Evolutionary conservation across 2,888 invertebrate species (phyloP).

Genomic region (Ectemnius continuus): DNA sequence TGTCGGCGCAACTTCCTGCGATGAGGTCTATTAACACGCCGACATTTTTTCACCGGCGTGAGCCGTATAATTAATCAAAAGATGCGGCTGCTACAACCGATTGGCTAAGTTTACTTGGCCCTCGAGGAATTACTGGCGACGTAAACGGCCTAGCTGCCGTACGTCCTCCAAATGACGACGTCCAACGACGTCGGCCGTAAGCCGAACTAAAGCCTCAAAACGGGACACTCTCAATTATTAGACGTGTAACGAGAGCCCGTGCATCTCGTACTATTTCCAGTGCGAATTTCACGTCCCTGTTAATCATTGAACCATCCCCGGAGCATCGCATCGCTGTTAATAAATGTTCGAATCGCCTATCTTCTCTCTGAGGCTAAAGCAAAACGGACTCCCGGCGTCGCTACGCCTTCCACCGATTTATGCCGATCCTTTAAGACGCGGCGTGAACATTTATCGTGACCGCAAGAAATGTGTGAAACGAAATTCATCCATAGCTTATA

Average conservation of each 20-base stretch:
- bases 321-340: too few relatives aligned
- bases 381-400: too few relatives aligned
- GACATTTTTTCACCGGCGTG: too few relatives aligned
- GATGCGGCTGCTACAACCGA: not conserved
- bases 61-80: not conserved
- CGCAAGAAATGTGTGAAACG: too few relatives aligned
- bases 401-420: too few relatives aligned
- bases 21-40: too few relatives aligned
- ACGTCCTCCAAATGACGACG: slow-evolving; percentile 45
- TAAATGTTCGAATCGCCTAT: too few relatives aligned
- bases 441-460: too few relatives aligned
- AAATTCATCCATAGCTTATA: too few relatives aligned
- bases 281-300: slow-evolving; percentile 36
- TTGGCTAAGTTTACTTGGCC: slow-evolving; percentile 38
- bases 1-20: too few relatives aligned
- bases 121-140: slow-evolving; percentile 50
- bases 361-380: too few relatives aligned
- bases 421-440: too few relatives aligned
- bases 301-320: slow-evolving; percentile 17
- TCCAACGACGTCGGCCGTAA: slow-evolving; percentile 38
- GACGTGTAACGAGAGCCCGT: slow-evolving; percentile 21
- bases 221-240: slow-evolving; percentile 50
- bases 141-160: slow-evolving; percentile 35
- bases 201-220: slow-evolving; percentile 31
- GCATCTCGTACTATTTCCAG: slow-evolving; percentile 20